phyloP scores from a whole-genome alignment of 2,888 invertebrate species.

The Parelbella ahira region DNA sequence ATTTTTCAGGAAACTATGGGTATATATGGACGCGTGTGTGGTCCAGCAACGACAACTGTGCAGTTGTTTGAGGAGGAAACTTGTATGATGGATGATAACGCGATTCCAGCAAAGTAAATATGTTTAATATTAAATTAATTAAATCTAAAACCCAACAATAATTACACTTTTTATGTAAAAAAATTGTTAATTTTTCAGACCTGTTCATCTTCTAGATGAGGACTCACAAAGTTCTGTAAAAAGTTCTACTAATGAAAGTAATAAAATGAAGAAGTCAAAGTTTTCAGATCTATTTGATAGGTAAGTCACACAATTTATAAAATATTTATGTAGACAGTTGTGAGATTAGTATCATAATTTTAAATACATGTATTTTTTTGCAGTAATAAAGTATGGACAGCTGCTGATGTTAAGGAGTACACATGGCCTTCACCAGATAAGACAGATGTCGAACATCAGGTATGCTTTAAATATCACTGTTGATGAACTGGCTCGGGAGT shows the following conservation, averaged over 20 bases:
- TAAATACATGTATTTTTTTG: no score
- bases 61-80: slow-evolving; percentile 87
- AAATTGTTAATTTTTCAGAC: slow-evolving; percentile 49
- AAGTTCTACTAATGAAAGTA: slow-evolving; percentile 86
- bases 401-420: slow-evolving; percentile 95
- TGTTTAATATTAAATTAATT: slow-evolving; percentile 1
- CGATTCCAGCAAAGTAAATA: slow-evolving; percentile 71
- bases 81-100: slow-evolving; percentile 86
- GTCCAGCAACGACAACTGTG: slow-evolving; percentile 73
- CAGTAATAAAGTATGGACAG: slow-evolving; percentile 84
- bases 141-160: no score
- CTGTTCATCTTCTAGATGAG: slow-evolving; percentile 82
- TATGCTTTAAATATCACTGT: no score
- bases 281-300: slow-evolving; percentile 74
- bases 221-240: slow-evolving; percentile 92
- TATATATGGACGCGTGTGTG: slow-evolving; percentile 72
- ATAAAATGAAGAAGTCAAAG: slow-evolving; percentile 71
- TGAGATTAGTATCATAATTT: no score
- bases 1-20: slow-evolving; percentile 69
- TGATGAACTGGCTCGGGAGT: no score
- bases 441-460: slow-evolving; percentile 56
- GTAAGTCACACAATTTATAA: slow-evolving; percentile 43
- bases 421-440: slow-evolving; percentile 89
- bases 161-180: no score
- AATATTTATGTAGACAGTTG: no score